These are phyloP conservation scores for Tursiops truncatus DNA, from an alignment of 2,113 vertebrate genomes.

Conservation along the genomic window DNA sequence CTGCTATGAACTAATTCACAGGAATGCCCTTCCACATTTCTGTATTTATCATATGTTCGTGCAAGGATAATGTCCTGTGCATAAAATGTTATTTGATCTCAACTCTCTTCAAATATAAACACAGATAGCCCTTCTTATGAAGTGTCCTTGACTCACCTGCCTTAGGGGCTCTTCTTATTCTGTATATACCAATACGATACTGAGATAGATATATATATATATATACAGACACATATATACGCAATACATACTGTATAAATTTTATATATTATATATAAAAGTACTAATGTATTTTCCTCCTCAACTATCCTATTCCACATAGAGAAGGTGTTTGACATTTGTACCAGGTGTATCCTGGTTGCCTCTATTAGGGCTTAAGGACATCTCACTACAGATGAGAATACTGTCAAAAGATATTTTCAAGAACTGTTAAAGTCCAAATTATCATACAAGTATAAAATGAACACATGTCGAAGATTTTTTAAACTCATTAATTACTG, in stretches of 20 bases:
- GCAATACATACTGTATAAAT: background rate
- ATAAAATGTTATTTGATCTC: background rate
- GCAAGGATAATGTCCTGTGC: background rate
- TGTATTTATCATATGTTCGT: background rate
- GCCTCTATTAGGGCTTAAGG: background rate
- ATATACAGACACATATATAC: background rate
- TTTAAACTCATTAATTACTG: background rate
- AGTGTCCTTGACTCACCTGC: background rate
- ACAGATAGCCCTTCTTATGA: background rate
- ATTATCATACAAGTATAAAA: background rate
- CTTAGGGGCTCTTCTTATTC: background rate
- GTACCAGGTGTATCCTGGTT: background rate
- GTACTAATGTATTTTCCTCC: background rate
- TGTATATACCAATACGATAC: background rate
- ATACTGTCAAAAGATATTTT: background rate
- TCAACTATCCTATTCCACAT: background rate
- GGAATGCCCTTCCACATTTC: background rate
- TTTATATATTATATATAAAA: background rate
- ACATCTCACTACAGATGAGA: background rate
- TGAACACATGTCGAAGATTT: background rate
- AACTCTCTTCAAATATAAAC: background rate
- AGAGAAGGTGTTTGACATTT: background rate
- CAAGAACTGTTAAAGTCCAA: conserved; percentile 16
- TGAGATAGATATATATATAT: background rate
- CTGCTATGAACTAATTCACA: background rate